phyloP scores from a whole-genome alignment of 2,888 invertebrate species.

The Diabrotica balteata region DNA sequence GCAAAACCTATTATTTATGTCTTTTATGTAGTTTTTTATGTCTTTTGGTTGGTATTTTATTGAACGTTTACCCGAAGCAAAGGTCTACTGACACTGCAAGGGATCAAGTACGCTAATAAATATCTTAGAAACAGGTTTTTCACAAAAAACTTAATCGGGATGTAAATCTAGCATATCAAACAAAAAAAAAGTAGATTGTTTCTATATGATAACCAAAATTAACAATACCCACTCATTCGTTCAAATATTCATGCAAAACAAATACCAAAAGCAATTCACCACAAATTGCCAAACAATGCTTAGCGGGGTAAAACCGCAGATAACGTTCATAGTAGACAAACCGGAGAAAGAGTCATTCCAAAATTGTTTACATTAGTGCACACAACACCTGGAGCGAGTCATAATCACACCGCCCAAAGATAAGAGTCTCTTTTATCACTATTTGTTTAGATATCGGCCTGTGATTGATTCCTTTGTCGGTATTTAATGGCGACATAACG shows the following conservation, averaged over 20 bases:
- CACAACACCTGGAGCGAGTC: slow-evolving; percentile 45
- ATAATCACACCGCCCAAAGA: slow-evolving; percentile 48
- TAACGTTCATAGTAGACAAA: slow-evolving; percentile 10
- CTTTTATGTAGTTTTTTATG: too few species aligned
- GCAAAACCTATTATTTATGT: too few species aligned
- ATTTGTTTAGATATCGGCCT: slow-evolving; percentile 52
- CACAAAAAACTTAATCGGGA: too few species aligned
- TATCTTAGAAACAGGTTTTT: too few species aligned
- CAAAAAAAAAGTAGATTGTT: too few species aligned
- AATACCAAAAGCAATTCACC: slow-evolving; percentile 5
- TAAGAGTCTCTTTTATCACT: slow-evolving; percentile 50
- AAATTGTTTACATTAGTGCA: slow-evolving; percentile 38
- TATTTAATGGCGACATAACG: slow-evolving; percentile 52
- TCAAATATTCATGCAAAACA: slow-evolving; percentile 8
- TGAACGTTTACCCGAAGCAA: too few species aligned
- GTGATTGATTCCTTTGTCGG: slow-evolving; percentile 59
- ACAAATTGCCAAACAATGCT: slow-evolving; percentile 18
- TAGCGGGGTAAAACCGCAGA: slow-evolving; percentile 18
- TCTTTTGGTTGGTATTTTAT: too few species aligned
- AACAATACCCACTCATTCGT: slow-evolving; percentile 8
- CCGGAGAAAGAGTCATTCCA: slow-evolving; percentile 34
- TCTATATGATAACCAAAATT: slow-evolving; percentile 5
- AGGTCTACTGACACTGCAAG: too few species aligned
- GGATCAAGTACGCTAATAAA: too few species aligned
- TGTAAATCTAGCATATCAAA: too few species aligned